Base-by-base conservation (phyloP, 1,140 invertebrate genomes). In the Musca domestica region DNA sequence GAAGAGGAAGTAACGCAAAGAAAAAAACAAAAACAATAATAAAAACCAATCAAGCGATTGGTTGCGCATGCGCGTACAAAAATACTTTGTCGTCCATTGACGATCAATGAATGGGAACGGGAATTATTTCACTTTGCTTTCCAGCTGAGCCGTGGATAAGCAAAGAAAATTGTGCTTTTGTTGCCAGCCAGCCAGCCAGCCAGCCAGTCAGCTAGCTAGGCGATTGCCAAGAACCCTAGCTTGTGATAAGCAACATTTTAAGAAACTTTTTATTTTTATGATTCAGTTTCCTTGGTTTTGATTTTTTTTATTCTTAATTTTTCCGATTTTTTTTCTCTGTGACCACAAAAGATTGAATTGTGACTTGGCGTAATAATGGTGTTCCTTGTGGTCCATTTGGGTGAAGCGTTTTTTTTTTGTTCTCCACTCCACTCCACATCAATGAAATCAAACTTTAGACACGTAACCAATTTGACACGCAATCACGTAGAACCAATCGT, bases 1-100 rank as follows among this genome's bases (percentile, higher is more conserved):
- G 27, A 22, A 46, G 14, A 46, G 49, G 64, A 61, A 64, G 58
- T 41, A 64, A 58, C 25, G 52, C 15, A 19, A 19, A 51, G 30
- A 15, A 41, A 22, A 12, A 41, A 30, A 14, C 4, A 41, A 22
- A 63, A 41, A 20, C 56, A 65, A 65, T 34, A 65, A 64, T 65
- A 65, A 72, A 76, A 76, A 70, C 73, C 77, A 78, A 78, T 78
- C 76, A 78, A 76, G 76, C 74, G 76, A 78, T 78, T 78, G 70
- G 76, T 78, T 78, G 74, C 74, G 76, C 76, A 78, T 78, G 76
- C 76, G 74, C 74, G 72, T 73, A 64, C 74, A 75, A 68, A 70
- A 67, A 66, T 27, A 61, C 34, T 46, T 48, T 61, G 27, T 65
- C 61, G 23, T 41, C 20, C 34, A 46, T 51, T 22, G 25, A 19